Conservation (phyloP, 2,797 vertebrate species). For the Distichodus sexfasciatus region DNA sequence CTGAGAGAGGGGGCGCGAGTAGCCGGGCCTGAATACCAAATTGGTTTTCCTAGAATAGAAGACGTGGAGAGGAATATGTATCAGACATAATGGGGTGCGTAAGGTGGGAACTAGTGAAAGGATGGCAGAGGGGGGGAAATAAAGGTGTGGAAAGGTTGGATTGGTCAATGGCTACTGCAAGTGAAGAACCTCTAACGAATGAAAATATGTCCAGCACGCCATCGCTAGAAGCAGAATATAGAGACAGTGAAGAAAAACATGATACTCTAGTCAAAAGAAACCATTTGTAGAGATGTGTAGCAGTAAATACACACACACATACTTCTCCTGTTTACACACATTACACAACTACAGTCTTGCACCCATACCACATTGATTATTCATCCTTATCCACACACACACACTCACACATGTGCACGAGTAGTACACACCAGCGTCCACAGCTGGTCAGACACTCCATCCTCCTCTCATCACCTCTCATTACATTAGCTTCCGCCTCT, state of each 20-base stretch:
- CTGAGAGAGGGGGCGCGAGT: conserved; percentile 13
- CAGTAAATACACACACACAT: no score
- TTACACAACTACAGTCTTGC: neutral
- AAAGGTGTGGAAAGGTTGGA: neutral
- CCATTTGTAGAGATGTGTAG: no score
- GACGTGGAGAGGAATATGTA: neutral
- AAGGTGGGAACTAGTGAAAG: neutral
- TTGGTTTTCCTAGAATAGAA: conserved; percentile 1
- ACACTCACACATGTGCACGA: neutral
- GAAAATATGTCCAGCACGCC: neutral
- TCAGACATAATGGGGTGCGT: neutral
- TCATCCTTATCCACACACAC: conserved; percentile 15
- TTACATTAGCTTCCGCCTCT: conserved; percentile 34
- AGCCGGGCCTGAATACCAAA: conserved; percentile 10
- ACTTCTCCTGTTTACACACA: neutral
- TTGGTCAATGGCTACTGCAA: neutral
- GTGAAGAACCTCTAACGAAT: neutral
- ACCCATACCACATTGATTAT: conserved; percentile 36
- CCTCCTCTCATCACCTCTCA: conserved; percentile 29
- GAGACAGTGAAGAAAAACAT: no score
- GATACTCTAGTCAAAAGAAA: no score
- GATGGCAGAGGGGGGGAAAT: neutral
- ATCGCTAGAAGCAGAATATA: neutral
- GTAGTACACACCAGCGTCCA: no score
- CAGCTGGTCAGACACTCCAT: neutral